Evolutionary conservation across 2,797 vertebrate species (phyloP), one percentile per base, ranked within the genome.

Genomic region (Pempheris klunzingeri): DNA sequence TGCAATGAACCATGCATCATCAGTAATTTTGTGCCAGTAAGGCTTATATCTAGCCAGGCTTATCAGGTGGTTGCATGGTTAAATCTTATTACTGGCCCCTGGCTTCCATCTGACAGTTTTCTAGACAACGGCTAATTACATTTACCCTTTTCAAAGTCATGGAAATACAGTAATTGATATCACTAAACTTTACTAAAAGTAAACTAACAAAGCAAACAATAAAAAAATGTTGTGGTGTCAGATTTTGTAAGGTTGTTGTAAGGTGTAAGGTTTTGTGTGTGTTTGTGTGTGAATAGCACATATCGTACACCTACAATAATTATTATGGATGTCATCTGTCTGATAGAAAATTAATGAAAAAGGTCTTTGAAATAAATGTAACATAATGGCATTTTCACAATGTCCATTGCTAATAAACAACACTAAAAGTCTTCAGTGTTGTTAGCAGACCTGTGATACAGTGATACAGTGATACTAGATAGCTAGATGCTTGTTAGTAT

Each of bases 1-100:
- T 49, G 32, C 72, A 77, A 61, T 80, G 70, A 82, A 83, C 28
- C 67, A n/a, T 74, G 54, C 80, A 71, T 78, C 84, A 61, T 71
- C 76, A 72, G 69, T n/a, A 43, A 72, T 73, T 63, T 22, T 62
- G 28, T 64, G 71, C 71, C 78, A 72, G 41, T 4, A 3, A 63
- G 77, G 78, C 68, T 50, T 70, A 58, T 82, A 86, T 61, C 57
- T 53, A 68, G 53, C 50, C 1, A 7, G 71, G 34, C 49, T 75
- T 79, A 85, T 81, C 81, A 85, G 68, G 64, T 73, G 75, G 78
- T 82, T 72, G 87, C 61, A 15, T 82, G 78, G 55, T 78, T 43
- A 63, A 78, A 86, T 75, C 70, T 68, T 67, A 74, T 87, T 66
- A 84, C 64, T 73, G 60, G 61, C 74, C 79, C 36, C 78, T 78